Evolutionary conservation across 2,113 vertebrate genomes (phyloP).

Genomic region (Rhombomys opimus): DNA sequence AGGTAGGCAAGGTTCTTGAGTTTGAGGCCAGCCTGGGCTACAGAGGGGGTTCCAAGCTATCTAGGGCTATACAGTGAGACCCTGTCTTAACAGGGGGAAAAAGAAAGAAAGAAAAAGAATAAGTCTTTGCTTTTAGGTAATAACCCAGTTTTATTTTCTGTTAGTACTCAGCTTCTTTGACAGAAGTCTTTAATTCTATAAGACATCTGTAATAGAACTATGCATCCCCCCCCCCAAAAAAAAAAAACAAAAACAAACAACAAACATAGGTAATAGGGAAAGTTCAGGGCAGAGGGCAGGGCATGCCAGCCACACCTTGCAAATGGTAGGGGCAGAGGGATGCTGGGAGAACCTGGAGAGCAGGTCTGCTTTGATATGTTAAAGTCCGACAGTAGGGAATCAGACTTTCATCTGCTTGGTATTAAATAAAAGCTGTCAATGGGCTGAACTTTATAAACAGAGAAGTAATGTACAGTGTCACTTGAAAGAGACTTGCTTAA

Average conservation of each 20-base stretch:
- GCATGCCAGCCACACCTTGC: too few species aligned
- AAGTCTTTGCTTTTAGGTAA: slow-evolving; percentile 59
- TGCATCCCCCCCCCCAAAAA: not conserved
- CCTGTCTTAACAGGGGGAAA: not conserved
- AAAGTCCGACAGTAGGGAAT: too few species aligned
- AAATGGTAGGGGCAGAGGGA: too few species aligned
- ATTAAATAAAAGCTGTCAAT: not conserved
- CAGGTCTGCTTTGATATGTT: too few species aligned
- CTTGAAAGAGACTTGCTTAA: not conserved
- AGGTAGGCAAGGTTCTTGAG: not conserved
- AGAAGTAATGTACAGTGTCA: slow-evolving; percentile 5
- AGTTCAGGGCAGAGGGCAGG: too few species aligned
- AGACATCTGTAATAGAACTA: slow-evolving; percentile 7
- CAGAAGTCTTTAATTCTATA: not conserved
- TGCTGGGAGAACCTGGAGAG: too few species aligned
- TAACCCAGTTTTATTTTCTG: slow-evolving; percentile 58
- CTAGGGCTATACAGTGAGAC: too few species aligned
- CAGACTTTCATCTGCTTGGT: slow-evolving; percentile 29
- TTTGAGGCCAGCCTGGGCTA: too few species aligned
- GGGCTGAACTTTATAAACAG: slow-evolving; percentile 32
- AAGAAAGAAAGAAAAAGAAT: not conserved
- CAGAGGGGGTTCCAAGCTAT: too few species aligned
- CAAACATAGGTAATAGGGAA: not conserved
- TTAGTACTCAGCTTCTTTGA: not conserved
- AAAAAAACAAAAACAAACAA: too few species aligned